Percentiles rank a stretch among this genome's conserved stretches.
Evolutionary conservation across 2,113 vertebrate species (phyloP).

Genomic region (Picathartes gymnocephalus): DNA sequence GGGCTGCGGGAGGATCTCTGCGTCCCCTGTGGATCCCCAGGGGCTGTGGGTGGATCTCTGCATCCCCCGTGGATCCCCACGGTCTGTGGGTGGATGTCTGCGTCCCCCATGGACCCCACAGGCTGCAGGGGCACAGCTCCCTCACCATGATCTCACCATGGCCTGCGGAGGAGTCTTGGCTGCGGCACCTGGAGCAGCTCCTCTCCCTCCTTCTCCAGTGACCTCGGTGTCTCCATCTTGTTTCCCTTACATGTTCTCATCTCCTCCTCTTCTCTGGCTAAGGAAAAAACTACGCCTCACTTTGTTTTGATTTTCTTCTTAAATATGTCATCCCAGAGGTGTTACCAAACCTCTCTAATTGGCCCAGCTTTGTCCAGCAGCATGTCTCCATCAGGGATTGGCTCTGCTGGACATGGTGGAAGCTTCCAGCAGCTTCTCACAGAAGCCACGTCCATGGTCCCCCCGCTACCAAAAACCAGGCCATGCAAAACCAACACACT

Average conservation of each 20-base stretch:
- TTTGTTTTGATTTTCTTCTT: not conserved
- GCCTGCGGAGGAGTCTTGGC: not conserved
- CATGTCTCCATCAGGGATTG: not conserved
- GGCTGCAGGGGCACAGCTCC: not conserved
- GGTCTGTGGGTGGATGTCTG: not conserved
- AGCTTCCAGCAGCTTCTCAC: not conserved
- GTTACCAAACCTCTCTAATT: rapidly evolving
- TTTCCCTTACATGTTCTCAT: not conserved
- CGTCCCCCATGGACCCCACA: not conserved
- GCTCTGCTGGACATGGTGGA: not conserved
- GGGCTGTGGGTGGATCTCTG: not conserved
- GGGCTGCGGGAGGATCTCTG: not conserved
- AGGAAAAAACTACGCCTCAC: not conserved
- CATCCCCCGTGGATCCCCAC: not conserved
- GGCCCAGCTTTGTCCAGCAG: not conserved
- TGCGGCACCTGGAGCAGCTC: rapidly evolving
- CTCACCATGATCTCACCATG: rapidly evolving
- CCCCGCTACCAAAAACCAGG: not conserved
- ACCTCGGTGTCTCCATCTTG: not conserved
- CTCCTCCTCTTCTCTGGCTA: not conserved
- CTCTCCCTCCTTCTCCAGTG: not conserved
- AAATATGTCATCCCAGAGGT: not conserved
- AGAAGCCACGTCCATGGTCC: not conserved
- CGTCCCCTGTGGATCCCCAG: not conserved
- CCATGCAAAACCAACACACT: not conserved